Base-by-base conservation (phyloP, 2,113 vertebrate species). In the Oriolus oriolus region DNA sequence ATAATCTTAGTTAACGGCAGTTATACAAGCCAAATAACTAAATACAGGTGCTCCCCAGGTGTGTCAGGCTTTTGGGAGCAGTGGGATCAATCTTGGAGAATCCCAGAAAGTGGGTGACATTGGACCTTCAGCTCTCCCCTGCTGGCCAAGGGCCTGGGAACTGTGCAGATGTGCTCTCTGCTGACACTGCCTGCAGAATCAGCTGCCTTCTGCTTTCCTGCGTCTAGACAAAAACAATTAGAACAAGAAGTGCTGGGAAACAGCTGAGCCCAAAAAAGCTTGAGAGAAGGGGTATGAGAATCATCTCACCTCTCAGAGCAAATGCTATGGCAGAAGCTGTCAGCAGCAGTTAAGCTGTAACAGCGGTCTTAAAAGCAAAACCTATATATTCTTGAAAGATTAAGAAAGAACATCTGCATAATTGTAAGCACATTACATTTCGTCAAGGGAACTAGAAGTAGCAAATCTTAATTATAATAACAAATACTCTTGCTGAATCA, bases 81-180 rank as follows among this genome's bases (percentile, higher is more conserved):
- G 27, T 13, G 31, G 22, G n/a, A 42, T 54, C 66, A n/a, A 20
- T 59, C 53, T 47, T 75, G 37, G 23, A 87, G 57, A 23, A 50
- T 57, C 35, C 18, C 30, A 56, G 59, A 65, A 84, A 70, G 17
- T 20, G 30, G 37, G 16, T 35, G 24, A 59, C 26, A 33, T 69
- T 10, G 30, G 49, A 66, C 18, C 47, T 91, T 61, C 27, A 53
- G 50, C 65, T 89, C 44, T 84, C 23, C 54, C 69, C 57, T 60
- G 87, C 90, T 96, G 66, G 52, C 69, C 26, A 30, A 75, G 91
- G 78, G 80, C 89, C 95, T 98, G 97, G 95, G 96, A 97, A 96
- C 77, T n/a, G 37, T 60, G 76, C 73, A 83, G 91, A 90, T 87
- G 10, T 76, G 49, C 39, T 95, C 89, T 92, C 93, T 89, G 87